Conservation (phyloP, 2,113 vertebrate species). For the Dicrurus megarhynchus region DNA sequence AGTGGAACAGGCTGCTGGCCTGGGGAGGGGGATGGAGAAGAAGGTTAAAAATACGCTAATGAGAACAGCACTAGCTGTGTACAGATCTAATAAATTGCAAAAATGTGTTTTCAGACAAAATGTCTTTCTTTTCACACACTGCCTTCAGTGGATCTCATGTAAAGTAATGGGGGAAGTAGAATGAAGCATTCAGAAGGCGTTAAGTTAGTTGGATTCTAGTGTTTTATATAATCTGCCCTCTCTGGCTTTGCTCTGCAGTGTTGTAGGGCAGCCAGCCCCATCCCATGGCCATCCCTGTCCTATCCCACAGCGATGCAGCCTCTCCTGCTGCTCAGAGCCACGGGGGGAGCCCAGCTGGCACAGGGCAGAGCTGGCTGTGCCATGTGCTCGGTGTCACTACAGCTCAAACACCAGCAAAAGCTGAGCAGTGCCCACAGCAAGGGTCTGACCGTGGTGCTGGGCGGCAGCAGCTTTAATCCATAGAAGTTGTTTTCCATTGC, state of each 20-base stretch:
- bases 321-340: too few species aligned
- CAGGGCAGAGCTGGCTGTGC: background rate
- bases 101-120: background rate
- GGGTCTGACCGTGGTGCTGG: accelerated
- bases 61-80: background rate
- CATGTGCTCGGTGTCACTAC: accelerated
- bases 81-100: constrained; percentile 27
- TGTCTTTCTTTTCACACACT: background rate
- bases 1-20: background rate
- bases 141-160: background rate
- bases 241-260: background rate
- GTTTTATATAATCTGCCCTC: background rate
- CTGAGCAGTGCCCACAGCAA: background rate
- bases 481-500: background rate
- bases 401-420: background rate
- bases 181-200: background rate
- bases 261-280: background rate
- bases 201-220: background rate
- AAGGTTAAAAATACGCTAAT: background rate
- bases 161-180: background rate
- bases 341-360: too few species aligned
- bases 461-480: background rate
- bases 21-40: background rate
- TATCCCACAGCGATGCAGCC: background rate
- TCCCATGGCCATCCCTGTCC: accelerated